These are phyloP conservation scores for Agonum fuliginosum DNA, from an alignment of 2,888 invertebrate genomes.

Conservation along the genomic window DNA sequence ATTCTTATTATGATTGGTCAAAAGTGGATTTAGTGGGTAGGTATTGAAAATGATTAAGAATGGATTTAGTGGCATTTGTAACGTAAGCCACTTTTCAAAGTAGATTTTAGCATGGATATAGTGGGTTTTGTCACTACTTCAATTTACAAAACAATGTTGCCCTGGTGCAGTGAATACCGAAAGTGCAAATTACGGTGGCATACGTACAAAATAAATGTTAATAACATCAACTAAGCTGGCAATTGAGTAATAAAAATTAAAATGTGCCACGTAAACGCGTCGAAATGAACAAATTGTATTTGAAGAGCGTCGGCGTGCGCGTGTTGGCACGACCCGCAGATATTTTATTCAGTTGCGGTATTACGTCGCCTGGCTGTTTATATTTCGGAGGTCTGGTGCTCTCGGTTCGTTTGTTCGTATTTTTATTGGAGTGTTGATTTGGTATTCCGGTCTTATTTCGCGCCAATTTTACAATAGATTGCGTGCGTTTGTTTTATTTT, in stretches of 20 bases:
- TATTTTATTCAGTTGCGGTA: constrained; percentile 51
- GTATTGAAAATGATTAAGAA: too few species aligned
- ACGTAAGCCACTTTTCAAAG: too few species aligned
- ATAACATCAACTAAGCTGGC: background rate
- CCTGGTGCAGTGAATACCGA: background rate
- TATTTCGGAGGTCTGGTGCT: constrained; percentile 22
- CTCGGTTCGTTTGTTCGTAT: constrained; percentile 57
- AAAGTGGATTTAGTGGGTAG: too few species aligned
- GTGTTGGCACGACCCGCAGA: background rate
- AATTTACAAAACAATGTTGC: background rate
- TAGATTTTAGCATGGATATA: too few species aligned
- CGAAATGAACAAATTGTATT: constrained; percentile 41
- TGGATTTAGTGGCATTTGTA: too few species aligned
- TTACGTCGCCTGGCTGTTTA: constrained; percentile 41
- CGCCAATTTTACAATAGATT: constrained; percentile 60
- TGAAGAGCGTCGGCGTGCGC: background rate
- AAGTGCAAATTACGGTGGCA: background rate
- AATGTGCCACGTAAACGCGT: constrained; percentile 23
- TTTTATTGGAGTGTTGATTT: constrained; percentile 59
- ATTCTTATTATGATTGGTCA: too few species aligned
- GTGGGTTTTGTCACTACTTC: background rate
- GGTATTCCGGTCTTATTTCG: constrained; percentile 59
- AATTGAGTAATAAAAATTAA: constrained; percentile 34
- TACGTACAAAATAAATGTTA: background rate
- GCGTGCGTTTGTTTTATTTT: constrained; percentile 48